Base-by-base conservation (phyloP, 1,140 invertebrate species). In the Lucilia sericata region DNA sequence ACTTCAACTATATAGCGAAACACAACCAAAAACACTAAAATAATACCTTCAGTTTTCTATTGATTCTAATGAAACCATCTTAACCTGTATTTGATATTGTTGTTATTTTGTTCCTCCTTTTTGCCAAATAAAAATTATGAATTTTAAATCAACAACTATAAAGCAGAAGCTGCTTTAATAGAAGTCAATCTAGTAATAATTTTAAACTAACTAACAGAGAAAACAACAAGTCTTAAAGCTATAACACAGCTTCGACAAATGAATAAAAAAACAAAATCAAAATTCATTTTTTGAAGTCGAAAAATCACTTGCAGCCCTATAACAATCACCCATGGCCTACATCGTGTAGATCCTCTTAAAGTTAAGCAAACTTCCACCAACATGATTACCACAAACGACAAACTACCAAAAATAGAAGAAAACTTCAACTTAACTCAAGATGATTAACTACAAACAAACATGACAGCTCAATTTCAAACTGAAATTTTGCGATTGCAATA, bases 401-500 rank as follows among this genome's bases (percentile, higher is more conserved):
- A 49, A 51, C 36, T 51, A 49, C 47, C 9, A 12, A 49, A 80
- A 51, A 51, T 21, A 76, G 12, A 36, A 75, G 34, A 75, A 75
- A 34, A 17, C 12, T 14, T 17, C 25, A 30, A 30, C 74, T n/a
- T 13, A 76, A 76, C 47, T 80, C 76, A 80, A 80, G 36, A 83
- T 89, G 88, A 89, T 89, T 89, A 89, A 89, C 88, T 88, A 88
- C 88, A 87, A 84, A 85, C 88, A 87, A 87, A 89, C 88, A 89
- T 89, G 88, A 89, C 88, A 88, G 88, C 88, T 89, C 88, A 89
- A 89, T 89, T 87, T 87, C 84, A 80, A 86, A 49, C n/a, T 80
- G 42, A 80, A 80, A 55, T 42, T 74, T 74, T 74, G 36, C 10
- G 65, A 70, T 70, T 80, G 76, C 76, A 80, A 49, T 80, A 51